Evolutionary conservation across 23 tunicate genomes (phyloP).

Genomic region (Styela plicata): DNA sequence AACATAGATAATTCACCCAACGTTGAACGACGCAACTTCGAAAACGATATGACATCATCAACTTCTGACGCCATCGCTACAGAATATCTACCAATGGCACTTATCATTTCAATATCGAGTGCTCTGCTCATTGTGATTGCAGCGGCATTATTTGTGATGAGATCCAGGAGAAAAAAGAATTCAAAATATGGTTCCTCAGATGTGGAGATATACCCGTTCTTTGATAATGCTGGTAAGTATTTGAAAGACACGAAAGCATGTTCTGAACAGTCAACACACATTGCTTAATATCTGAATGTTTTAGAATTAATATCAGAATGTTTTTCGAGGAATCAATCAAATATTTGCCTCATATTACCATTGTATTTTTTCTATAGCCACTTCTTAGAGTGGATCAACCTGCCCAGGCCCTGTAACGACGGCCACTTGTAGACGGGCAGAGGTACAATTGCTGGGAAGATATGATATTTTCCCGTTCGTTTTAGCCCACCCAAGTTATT

Average conservation of each 20-base stretch:
- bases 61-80: not conserved
- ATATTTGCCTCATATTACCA: too few species aligned
- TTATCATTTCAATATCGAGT: constrained; percentile 15
- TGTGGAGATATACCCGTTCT: constrained; percentile 65
- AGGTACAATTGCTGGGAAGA: too few species aligned
- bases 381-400: too few species aligned
- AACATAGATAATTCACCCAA: not conserved
- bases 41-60: not conserved
- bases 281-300: too few species aligned
- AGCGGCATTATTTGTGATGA: not conserved
- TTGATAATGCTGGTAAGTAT: constrained; percentile 22
- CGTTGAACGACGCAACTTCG: not conserved
- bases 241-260: not conserved
- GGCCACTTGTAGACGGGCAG: too few species aligned
- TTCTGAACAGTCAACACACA: constrained; percentile 1
- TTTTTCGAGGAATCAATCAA: too few species aligned
- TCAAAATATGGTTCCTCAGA: constrained; percentile 19
- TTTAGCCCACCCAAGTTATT: too few species aligned
- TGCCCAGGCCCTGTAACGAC: too few species aligned
- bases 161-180: not conserved
- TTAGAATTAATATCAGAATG: too few species aligned
- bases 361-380: too few species aligned
- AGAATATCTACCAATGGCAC: constrained; percentile 7
- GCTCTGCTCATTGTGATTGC: constrained; percentile 13
- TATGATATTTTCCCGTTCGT: too few species aligned